Conservation (phyloP, 1,140 invertebrate species). For the Aphidius ervi region DNA sequence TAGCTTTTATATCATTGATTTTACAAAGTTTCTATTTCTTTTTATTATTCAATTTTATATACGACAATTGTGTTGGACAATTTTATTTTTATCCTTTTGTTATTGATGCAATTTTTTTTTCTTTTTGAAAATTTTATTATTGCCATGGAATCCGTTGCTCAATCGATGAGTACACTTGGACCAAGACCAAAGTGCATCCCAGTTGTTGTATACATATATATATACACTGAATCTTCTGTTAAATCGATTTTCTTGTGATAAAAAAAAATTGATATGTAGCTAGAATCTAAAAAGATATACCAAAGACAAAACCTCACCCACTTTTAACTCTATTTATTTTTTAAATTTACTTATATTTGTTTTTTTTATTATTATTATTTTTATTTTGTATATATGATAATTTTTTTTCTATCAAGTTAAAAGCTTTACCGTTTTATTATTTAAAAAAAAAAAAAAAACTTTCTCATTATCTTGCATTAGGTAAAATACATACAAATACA, state of each 20-base stretch:
- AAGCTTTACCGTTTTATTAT: too few species aligned
- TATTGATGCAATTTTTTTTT: background rate
- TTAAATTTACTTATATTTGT: slow-evolving; percentile 1
- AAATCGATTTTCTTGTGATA: slow-evolving; percentile 20
- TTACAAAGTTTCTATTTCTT: background rate
- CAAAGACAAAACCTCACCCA: background rate
- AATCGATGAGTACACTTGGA: slow-evolving; percentile 21
- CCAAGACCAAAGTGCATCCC: slow-evolving; percentile 17
- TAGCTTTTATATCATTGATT: too few species aligned
- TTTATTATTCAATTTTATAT: slow-evolving; percentile 2
- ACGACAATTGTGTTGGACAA: background rate
- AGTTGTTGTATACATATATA: background rate
- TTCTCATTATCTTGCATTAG: too few species aligned
- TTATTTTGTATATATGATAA: too few species aligned
- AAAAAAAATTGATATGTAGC: background rate
- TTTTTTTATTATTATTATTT: background rate
- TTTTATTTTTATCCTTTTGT: background rate
- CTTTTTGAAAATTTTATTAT: background rate
- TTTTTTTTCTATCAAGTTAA: too few species aligned
- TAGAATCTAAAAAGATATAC: too few species aligned
- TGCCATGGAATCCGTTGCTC: background rate
- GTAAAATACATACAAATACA: background rate
- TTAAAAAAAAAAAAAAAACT: too few species aligned
- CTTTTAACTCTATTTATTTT: slow-evolving; percentile 5
- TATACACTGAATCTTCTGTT: background rate